Percentiles rank a stretch among this genome's conserved stretches.
Evolutionary conservation across 1,140 invertebrate genomes (phyloP).

Genomic region (Neotoxoptera formosana): DNA sequence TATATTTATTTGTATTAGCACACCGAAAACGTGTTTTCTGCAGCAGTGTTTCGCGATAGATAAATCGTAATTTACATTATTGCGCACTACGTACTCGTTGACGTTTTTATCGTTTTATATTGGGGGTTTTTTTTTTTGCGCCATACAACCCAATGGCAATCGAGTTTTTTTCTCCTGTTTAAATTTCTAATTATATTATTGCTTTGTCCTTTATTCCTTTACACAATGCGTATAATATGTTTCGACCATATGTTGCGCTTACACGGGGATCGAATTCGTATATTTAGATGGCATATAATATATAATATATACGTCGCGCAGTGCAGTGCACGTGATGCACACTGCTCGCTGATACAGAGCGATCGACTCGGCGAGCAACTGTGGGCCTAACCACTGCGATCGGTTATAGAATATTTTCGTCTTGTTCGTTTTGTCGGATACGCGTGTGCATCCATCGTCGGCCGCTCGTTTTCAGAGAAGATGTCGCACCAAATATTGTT

Average conservation of each 20-base stretch:
- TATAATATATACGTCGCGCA: not conserved
- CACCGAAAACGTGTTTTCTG: slow-evolving; percentile 7
- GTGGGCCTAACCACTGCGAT: not conserved
- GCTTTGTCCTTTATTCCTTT: not conserved
- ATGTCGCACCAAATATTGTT: not conserved
- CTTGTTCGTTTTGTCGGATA: not conserved
- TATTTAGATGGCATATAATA: not conserved
- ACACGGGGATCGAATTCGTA: not conserved
- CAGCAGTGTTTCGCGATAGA: not conserved
- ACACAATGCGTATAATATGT: not conserved
- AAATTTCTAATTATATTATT: slow-evolving; percentile 8
- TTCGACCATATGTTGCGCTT: not conserved
- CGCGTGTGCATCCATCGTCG: not conserved
- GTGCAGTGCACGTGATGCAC: not conserved
- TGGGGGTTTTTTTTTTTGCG: not conserved
- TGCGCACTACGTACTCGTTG: not conserved
- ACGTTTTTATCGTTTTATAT: slow-evolving; percentile 7
- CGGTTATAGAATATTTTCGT: not conserved
- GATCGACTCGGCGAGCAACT: not conserved
- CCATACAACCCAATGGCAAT: not conserved
- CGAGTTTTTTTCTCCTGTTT: not conserved
- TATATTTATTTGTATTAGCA: not conserved
- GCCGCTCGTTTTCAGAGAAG: not conserved
- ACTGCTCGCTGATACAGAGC: not conserved
- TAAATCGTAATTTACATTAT: not conserved